Percentiles rank a stretch among this genome's conserved stretches.
These are phyloP conservation scores for Tragopan temminckii DNA, from an alignment of 2,797 vertebrate species.

Conservation along the genomic window DNA sequence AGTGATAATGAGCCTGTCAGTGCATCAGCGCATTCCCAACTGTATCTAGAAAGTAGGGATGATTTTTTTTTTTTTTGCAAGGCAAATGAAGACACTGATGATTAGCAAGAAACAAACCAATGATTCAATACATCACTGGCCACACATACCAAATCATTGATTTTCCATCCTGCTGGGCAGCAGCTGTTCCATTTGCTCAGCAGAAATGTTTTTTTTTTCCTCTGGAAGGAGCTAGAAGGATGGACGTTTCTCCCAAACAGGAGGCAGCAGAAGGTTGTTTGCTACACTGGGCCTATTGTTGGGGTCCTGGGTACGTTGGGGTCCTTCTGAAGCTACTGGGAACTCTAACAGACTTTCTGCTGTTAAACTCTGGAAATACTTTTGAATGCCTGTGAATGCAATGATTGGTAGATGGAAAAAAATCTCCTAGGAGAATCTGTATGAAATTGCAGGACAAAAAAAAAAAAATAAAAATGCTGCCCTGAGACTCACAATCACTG, in stretches of 20 bases:
- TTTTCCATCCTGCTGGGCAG: constrained; percentile 68
- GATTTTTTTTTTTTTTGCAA: constrained; percentile 52
- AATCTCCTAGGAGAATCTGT: not conserved
- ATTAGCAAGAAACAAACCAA: constrained; percentile 70
- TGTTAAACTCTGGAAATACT: not conserved
- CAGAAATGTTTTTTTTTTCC: not conserved
- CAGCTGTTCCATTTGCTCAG: constrained; percentile 64
- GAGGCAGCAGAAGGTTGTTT: not conserved
- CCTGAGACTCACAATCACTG: constrained; percentile 37
- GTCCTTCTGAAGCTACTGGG: constrained; percentile 16
- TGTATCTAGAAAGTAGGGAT: constrained; percentile 53
- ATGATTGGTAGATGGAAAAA: not conserved
- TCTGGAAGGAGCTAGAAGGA: not conserved
- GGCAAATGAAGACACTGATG: constrained; percentile 70
- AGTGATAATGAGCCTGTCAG: constrained; percentile 68
- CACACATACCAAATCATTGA: constrained; percentile 57
- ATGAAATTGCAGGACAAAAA: constrained; percentile 17
- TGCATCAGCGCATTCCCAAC: constrained; percentile 40
- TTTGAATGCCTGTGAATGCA: not conserved
- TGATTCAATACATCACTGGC: constrained; percentile 51
- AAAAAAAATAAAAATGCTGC: not conserved
- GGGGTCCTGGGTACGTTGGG: not conserved
- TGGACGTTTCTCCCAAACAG: not conserved
- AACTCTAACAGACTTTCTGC: not conserved
- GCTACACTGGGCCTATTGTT: not conserved